phyloP scores from a whole-genome alignment of 2,888 invertebrate genomes.

The Papilio demoleus region DNA sequence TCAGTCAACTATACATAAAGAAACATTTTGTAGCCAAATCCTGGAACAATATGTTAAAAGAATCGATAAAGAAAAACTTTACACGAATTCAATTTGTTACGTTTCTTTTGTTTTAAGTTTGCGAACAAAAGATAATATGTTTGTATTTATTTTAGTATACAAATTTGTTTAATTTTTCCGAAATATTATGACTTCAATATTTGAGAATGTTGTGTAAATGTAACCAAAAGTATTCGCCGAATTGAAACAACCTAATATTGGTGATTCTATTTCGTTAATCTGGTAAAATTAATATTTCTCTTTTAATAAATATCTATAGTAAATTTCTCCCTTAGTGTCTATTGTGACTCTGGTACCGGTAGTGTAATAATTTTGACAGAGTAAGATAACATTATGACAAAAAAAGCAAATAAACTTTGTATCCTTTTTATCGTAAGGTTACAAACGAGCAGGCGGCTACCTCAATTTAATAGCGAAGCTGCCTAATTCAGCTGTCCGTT shows the following conservation, averaged over 20 bases:
- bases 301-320: no score
- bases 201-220: not conserved
- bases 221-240: not conserved
- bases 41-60: slow-evolving; percentile 6
- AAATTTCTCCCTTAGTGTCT: not conserved
- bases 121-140: not conserved
- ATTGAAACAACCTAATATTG: not conserved
- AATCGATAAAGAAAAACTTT: slow-evolving; percentile 10
- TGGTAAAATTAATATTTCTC: no score
- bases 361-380: not conserved
- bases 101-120: slow-evolving; percentile 13
- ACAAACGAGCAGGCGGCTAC: no score
- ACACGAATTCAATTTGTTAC: slow-evolving; percentile 19
- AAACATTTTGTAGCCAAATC: slow-evolving; percentile 27
- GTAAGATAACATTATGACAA: not conserved
- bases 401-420: no score
- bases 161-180: not conserved
- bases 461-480: no score
- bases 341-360: not conserved
- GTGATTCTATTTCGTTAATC: not conserved
- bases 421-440: no score
- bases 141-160: not conserved
- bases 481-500: no score
- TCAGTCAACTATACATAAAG: slow-evolving; percentile 34
- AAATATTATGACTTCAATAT: not conserved